Evolutionary conservation across 2,888 invertebrate genomes (phyloP).

Genomic region (Eristalis tenax): DNA sequence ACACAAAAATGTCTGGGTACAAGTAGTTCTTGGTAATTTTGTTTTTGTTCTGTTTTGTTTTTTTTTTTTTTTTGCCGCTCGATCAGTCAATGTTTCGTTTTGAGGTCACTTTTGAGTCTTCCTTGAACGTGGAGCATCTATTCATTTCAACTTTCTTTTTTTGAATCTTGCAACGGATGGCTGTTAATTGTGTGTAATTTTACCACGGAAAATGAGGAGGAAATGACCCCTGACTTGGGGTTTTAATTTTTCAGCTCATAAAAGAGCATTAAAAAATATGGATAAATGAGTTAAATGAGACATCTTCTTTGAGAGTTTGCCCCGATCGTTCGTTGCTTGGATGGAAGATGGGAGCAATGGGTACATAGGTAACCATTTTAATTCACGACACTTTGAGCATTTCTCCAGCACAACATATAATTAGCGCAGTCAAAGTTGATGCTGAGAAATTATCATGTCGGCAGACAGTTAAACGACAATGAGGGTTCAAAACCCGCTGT

Average conservation of each 20-base stretch:
- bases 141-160: neutral
- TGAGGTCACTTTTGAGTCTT: neutral
- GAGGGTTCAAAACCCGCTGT: neutral
- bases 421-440: neutral
- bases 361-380: neutral
- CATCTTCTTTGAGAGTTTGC: neutral
- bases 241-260: neutral
- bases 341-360: too few species aligned
- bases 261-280: neutral
- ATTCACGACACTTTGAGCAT: neutral
- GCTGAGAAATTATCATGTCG: neutral
- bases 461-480: neutral
- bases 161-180: neutral
- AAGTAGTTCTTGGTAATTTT: neutral
- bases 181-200: neutral
- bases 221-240: neutral
- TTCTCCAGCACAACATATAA: neutral
- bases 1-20: neutral
- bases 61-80: neutral
- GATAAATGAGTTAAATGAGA: neutral
- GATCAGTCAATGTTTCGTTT: neutral
- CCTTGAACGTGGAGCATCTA: neutral
- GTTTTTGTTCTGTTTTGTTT: too few species aligned
- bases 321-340: too few species aligned
- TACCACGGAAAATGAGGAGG: neutral